Base-by-base conservation (phyloP, 2,888 invertebrate species). In the Tachystola acroxantha region DNA sequence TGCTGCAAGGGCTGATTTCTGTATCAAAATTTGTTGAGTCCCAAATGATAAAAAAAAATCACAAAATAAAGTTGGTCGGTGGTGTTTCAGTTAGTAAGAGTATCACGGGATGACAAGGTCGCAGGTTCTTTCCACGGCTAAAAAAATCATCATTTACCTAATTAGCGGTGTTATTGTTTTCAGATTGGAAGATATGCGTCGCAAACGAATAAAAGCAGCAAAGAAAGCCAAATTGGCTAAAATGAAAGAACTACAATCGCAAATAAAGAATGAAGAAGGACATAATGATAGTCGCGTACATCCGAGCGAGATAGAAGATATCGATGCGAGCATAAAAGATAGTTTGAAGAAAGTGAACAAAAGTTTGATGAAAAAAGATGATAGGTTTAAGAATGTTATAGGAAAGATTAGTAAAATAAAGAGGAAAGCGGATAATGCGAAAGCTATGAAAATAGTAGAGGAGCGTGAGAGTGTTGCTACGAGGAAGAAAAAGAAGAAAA, bases 151-250 rank as follows among this genome's bases (percentile, higher is more conserved):
- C n/a, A n/a, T n/a, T n/a, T n/a, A n/a, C n/a, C n/a, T n/a, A n/a
- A n/a, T n/a, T n/a, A n/a, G n/a, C n/a, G n/a, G n/a, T n/a, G n/a
- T n/a, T n/a, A n/a, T n/a, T n/a, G n/a, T n/a, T n/a, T n/a, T n/a
- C n/a, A 86, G 85, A 1, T 53, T 86, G 16, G 85, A 86, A 65
- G 78, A 81, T 61, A 81, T 84, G 84, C 74, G 74, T 0, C 62
- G 71, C 0, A 79, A 80, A 48, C 59, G 82, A n/a, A 55, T 81
- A 30, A 84, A 80, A 54, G 72, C 71, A 0, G 86, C 84, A 0
- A 86, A 85, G 44, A 84, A 82, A 46, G 74, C 66, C 0, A 85
- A 82, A 55, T 45, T 85, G 14, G 81, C 67, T 0, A 84, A 75
- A 55, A 72, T 85, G 24, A 70, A 80, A 39, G 52, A 78, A 39